Conservation (phyloP, 2,888 invertebrate species). For the Ornithoptera priamus region DNA sequence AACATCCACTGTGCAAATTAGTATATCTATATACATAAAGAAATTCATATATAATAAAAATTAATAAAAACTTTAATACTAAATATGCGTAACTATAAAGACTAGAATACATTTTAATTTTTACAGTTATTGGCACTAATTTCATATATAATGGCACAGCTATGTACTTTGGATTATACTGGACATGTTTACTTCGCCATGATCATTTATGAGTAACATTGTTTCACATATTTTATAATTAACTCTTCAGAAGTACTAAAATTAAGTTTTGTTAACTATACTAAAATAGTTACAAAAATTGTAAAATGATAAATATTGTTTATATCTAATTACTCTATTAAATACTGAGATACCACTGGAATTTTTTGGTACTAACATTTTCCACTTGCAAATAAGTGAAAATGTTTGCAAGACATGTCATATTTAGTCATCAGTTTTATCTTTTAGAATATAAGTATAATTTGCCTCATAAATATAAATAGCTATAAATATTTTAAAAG, state of each 20-base stretch:
- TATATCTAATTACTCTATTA: constrained; percentile 69
- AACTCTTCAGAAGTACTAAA: constrained; percentile 44
- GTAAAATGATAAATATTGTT: constrained; percentile 64
- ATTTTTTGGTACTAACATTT: constrained; percentile 58
- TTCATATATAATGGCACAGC: constrained; percentile 75
- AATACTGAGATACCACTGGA: constrained; percentile 70
- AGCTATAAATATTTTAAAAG: constrained; percentile 24
- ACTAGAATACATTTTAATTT: constrained; percentile 79
- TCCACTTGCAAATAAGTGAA: constrained; percentile 47
- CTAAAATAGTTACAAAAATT: constrained; percentile 72
- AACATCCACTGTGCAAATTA: constrained; percentile 69
- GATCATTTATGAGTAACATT: constrained; percentile 44
- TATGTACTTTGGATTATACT: constrained; percentile 63
- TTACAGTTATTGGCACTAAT: constrained; percentile 81
- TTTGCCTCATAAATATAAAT: constrained; percentile 20
- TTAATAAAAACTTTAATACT: constrained; percentile 74
- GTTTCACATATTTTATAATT: constrained; percentile 49
- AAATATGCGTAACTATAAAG: constrained; percentile 80
- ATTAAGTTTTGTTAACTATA: constrained; percentile 70
- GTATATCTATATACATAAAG: constrained; percentile 64
- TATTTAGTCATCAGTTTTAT: constrained; percentile 29
- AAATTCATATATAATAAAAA: constrained; percentile 59
- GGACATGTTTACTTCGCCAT: constrained; percentile 47
- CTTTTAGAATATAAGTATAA: constrained; percentile 17
- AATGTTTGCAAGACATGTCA: constrained; percentile 41